These are phyloP conservation scores for Ferrisia virgata DNA, from an alignment of 2,888 invertebrate genomes.

Conservation along the genomic window DNA sequence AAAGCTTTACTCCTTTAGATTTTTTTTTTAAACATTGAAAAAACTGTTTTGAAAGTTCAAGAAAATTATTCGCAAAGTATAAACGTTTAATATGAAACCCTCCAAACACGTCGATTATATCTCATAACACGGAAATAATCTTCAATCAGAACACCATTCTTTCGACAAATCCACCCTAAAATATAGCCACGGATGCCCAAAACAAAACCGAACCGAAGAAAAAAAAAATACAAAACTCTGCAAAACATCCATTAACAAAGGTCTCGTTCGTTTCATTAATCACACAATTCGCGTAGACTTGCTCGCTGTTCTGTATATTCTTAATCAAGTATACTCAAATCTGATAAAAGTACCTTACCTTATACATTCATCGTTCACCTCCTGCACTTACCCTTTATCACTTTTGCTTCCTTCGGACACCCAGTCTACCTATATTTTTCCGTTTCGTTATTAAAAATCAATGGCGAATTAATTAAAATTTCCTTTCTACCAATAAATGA, in stretches of 20 bases:
- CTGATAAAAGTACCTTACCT: no score
- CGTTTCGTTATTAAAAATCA: slow-evolving; percentile 10
- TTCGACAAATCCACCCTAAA: no score
- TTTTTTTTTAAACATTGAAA: no score
- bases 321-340: not conserved
- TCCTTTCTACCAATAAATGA: slow-evolving; percentile 12
- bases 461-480: slow-evolving; percentile 32
- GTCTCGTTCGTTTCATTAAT: not conserved
- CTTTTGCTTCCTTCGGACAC: not conserved
- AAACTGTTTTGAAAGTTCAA: no score
- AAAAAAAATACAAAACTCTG: not conserved
- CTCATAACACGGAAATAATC: no score
- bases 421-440: not conserved
- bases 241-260: not conserved
- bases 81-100: no score
- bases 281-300: not conserved
- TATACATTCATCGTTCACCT: not conserved
- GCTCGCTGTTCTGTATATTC: not conserved
- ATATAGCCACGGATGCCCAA: no score
- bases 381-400: not conserved
- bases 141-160: no score
- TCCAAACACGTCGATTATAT: no score
- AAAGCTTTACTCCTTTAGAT: no score
- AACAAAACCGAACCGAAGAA: not conserved
- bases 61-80: no score